Percentiles rank a stretch among this genome's conserved stretches.
Conservation (phyloP, 2,888 invertebrate genomes). For the Drepana falcataria region DNA sequence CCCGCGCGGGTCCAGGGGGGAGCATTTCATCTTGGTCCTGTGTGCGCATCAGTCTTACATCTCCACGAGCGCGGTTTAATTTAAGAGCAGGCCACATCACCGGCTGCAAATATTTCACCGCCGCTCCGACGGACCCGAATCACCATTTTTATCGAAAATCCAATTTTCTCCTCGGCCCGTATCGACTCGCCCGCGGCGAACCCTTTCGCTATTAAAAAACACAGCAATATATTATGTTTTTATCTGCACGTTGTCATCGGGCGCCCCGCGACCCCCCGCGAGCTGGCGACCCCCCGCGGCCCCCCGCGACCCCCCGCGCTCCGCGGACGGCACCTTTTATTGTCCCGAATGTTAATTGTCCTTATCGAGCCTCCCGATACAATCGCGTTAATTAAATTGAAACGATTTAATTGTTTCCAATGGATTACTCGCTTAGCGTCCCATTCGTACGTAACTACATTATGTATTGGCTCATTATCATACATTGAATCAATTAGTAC, state of each 20-base stretch:
- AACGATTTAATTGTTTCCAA: not conserved
- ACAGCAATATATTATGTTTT: conserved; percentile 39
- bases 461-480: not conserved
- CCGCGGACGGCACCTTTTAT: conserved; percentile 27
- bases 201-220: conserved; percentile 34
- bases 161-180: conserved; percentile 40
- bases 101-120: conserved; percentile 19
- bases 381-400: conserved; percentile 5
- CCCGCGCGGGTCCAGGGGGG: conserved; percentile 10
- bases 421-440: not conserved
- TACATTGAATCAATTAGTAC: no score
- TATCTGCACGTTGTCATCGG: conserved; percentile 40
- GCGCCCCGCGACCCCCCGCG: not conserved
- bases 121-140: conserved; percentile 21
- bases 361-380: conserved; percentile 17
- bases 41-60: conserved; percentile 16
- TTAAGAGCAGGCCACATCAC: conserved; percentile 19
- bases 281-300: conserved; percentile 10
- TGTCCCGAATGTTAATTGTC: conserved; percentile 28
- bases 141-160: conserved; percentile 52
- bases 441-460: not conserved
- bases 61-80: conserved; percentile 22
- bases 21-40: conserved; percentile 8
- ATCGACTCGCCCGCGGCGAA: conserved; percentile 17
- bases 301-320: conserved; percentile 24